These are phyloP conservation scores for Caenorhabditis imperialis DNA, from an alignment of 2,888 invertebrate genomes.

Conservation along the genomic window DNA sequence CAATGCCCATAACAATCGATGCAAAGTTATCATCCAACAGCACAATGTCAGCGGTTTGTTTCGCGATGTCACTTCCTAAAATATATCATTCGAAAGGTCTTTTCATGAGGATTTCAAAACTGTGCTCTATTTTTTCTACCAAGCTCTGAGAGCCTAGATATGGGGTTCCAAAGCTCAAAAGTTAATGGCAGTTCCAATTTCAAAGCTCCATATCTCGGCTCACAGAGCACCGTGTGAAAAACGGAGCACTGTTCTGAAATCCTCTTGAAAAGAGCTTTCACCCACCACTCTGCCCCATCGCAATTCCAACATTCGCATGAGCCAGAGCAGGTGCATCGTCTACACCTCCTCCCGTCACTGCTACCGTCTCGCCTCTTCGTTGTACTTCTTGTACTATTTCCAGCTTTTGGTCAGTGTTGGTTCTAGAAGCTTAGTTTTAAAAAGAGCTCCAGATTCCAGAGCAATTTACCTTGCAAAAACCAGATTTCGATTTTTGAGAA, in stretches of 20 bases:
- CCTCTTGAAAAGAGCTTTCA: too few relatives aligned
- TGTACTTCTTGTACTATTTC: constrained; percentile 77
- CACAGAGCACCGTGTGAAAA: too few relatives aligned
- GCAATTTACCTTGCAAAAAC: constrained; percentile 73
- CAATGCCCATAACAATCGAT: constrained; percentile 73
- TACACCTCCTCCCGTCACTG: constrained; percentile 76
- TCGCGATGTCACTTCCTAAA: constrained; percentile 71
- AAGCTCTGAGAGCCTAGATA: too few relatives aligned
- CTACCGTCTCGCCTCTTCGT: constrained; percentile 74
- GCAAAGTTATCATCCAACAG: constrained; percentile 77
- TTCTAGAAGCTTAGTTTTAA: constrained; percentile 58
- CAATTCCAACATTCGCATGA: constrained; percentile 77
- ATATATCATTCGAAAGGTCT: too few relatives aligned
- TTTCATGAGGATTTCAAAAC: too few relatives aligned
- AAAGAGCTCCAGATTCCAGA: background rate
- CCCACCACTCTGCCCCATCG: constrained; percentile 71
- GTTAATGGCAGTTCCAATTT: too few relatives aligned
- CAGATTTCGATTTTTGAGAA: constrained; percentile 74
- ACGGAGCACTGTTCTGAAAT: too few relatives aligned
- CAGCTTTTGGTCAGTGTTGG: constrained; percentile 76
- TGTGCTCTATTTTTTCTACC: too few relatives aligned
- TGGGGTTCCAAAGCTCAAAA: too few relatives aligned
- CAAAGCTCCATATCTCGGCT: too few relatives aligned
- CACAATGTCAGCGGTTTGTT: constrained; percentile 74
- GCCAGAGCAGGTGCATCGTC: constrained; percentile 77